A percentile compares a stretch with the other conserved stretches of the same genome.
Evolutionary conservation across 2,888 invertebrate genomes (phyloP).

Genomic region (Acanthosoma haemorrhoidale): DNA sequence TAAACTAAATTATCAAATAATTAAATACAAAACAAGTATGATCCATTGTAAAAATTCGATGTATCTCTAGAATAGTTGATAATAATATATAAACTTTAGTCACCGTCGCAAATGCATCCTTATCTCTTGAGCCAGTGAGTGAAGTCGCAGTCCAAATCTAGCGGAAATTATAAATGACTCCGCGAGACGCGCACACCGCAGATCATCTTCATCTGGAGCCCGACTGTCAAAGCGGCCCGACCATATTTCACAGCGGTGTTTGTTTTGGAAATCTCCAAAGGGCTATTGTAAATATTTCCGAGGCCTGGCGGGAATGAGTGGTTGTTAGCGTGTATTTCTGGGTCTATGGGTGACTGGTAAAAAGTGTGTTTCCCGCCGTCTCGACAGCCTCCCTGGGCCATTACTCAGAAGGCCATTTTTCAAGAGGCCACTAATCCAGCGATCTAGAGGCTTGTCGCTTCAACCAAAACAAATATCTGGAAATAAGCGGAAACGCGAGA

Average conservation of each 20-base stretch:
- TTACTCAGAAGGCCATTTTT: background rate
- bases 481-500: background rate
- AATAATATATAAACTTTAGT: too few relatives aligned
- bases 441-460: background rate
- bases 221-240: background rate
- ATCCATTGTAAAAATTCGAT: too few relatives aligned
- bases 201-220: background rate
- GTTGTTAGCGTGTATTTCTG: slow-evolving; percentile 12
- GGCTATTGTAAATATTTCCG: background rate
- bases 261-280: slow-evolving; percentile 1
- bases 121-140: background rate
- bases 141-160: slow-evolving; percentile 16
- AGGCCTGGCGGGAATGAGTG: background rate
- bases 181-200: background rate
- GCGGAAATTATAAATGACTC: slow-evolving; percentile 18
- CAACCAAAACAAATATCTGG: background rate
- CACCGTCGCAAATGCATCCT: background rate
- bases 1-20: too few relatives aligned
- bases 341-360: slow-evolving; percentile 10
- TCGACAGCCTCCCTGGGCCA: background rate
- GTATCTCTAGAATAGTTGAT: too few relatives aligned
- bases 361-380: too few relatives aligned
- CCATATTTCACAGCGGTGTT: background rate
- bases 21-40: too few relatives aligned
- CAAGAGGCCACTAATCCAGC: slow-evolving; percentile 1